These are phyloP conservation scores for Galerucella calmariensis DNA, from an alignment of 2,888 invertebrate species.

Conservation along the genomic window DNA sequence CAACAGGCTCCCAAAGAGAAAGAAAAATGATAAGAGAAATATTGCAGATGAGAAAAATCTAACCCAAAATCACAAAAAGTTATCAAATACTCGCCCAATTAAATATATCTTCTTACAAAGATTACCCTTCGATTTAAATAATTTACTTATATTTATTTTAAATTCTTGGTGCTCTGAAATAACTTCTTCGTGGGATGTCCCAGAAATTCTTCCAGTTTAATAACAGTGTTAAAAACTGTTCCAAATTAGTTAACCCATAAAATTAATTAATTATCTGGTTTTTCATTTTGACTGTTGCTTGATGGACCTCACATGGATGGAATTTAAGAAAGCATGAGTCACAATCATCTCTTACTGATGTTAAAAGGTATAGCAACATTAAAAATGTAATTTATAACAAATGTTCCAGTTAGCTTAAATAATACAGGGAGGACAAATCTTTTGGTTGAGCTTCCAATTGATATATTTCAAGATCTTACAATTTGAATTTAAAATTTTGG, in stretches of 20 bases:
- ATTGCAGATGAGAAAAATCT: too few relatives aligned
- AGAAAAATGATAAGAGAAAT: too few relatives aligned
- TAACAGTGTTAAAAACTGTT: constrained; percentile 7
- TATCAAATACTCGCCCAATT: too few relatives aligned
- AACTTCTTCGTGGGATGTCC: not conserved
- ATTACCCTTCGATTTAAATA: not conserved
- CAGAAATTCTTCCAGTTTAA: not conserved
- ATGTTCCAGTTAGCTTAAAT: not conserved
- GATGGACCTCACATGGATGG: not conserved
- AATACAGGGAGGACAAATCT: not conserved
- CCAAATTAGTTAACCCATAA: constrained; percentile 14
- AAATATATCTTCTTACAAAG: too few relatives aligned
- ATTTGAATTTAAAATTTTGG: too few relatives aligned
- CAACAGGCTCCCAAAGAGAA: too few relatives aligned
- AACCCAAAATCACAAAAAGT: too few relatives aligned
- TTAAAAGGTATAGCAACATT: not conserved
- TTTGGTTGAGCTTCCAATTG: too few relatives aligned
- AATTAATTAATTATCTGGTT: constrained; percentile 4
- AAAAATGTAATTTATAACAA: not conserved
- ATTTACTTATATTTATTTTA: not conserved
- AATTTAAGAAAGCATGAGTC: constrained; percentile 8
- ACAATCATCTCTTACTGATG: not conserved
- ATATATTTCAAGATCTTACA: too few relatives aligned
- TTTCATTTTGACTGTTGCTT: not conserved
- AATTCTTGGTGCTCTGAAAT: not conserved